Percentiles rank a stretch among this genome's conserved stretches.
phyloP scores from a whole-genome alignment of 2,888 invertebrate genomes.

The Chelonus formosanus region DNA sequence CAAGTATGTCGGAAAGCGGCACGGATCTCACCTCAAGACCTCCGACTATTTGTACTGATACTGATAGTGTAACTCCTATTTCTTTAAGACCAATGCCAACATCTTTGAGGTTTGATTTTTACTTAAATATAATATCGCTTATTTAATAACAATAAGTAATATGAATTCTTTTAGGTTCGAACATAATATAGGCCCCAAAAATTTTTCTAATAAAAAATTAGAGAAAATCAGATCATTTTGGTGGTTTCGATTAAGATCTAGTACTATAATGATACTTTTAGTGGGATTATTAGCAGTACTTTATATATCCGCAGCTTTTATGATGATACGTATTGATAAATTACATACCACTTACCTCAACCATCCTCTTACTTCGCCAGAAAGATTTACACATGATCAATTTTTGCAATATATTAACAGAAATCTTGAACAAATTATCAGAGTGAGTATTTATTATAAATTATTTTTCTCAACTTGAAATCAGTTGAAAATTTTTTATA shows the following conservation, averaged over 20 bases:
- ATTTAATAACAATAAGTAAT: no score
- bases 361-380: constrained; percentile 59
- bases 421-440: constrained; percentile 82
- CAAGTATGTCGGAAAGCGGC: constrained; percentile 65
- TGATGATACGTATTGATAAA: constrained; percentile 61
- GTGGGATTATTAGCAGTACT: constrained; percentile 56
- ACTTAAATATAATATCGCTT: background rate
- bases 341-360: constrained; percentile 59
- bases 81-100: constrained; percentile 51
- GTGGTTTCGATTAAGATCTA: constrained; percentile 46
- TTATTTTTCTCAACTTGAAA: background rate
- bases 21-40: constrained; percentile 61
- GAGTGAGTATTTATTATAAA: constrained; percentile 67
- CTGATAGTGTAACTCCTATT: constrained; percentile 48
- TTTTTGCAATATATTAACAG: constrained; percentile 70
- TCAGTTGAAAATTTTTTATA: background rate
- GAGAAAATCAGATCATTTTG: constrained; percentile 36
- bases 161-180: constrained; percentile 46
- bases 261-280: constrained; percentile 56
- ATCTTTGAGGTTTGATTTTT: constrained; percentile 37
- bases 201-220: constrained; percentile 34
- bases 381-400: constrained; percentile 58
- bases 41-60: constrained; percentile 56
- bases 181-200: constrained; percentile 39
- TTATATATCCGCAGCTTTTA: constrained; percentile 59